phyloP scores from a whole-genome alignment of 2,888 invertebrate species.

The Icerya purchasi region DNA sequence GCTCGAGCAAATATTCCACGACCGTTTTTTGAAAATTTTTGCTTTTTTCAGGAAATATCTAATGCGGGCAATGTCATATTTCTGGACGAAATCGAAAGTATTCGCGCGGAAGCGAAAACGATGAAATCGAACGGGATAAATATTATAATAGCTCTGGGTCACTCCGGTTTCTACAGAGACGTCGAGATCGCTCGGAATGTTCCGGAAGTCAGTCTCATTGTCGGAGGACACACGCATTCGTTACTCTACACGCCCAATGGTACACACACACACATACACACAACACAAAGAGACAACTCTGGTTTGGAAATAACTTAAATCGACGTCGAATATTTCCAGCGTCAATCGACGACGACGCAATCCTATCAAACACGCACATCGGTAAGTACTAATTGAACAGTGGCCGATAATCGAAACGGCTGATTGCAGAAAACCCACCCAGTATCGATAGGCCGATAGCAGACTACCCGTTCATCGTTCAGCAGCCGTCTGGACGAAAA shows the following conservation, averaged over 20 bases:
- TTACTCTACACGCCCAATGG: slow-evolving; percentile 40
- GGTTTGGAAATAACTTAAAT: no score
- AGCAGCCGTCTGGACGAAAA: slow-evolving; percentile 41
- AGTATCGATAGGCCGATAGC: not conserved
- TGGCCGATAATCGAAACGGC: no score
- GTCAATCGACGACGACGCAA: no score
- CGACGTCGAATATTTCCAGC: no score
- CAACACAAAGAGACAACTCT: no score
- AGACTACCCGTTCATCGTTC: slow-evolving; percentile 48
- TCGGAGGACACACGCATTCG: slow-evolving; percentile 80
- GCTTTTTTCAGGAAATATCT: slow-evolving; percentile 22
- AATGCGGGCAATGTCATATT: slow-evolving; percentile 33
- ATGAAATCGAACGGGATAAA: slow-evolving; percentile 45
- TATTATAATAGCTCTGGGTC: slow-evolving; percentile 74
- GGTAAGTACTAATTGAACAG: no score
- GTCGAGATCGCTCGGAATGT: slow-evolving; percentile 52
- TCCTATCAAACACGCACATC: no score
- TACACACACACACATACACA: no score
- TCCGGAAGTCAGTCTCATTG: slow-evolving; percentile 59
- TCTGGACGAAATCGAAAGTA: slow-evolving; percentile 43
- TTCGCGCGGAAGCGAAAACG: slow-evolving; percentile 39
- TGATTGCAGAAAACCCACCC: slow-evolving; percentile 1
- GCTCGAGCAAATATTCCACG: no score
- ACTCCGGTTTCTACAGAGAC: slow-evolving; percentile 62
- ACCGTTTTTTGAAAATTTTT: no score